Conservation (phyloP, 2,797 vertebrate species). For the Enteromius fasciolatus region DNA sequence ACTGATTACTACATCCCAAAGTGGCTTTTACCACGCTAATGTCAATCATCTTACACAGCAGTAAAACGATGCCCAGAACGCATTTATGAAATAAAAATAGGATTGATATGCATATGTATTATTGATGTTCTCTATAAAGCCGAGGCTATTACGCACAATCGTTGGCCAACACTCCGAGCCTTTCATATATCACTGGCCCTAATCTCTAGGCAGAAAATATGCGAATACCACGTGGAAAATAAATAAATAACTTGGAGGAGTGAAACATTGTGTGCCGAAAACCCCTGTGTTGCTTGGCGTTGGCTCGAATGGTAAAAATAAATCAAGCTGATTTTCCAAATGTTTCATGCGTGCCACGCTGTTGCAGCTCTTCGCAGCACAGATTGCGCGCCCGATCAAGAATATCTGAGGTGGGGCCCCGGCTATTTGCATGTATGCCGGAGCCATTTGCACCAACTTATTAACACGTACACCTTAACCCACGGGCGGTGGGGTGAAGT, state of each 20-base stretch:
- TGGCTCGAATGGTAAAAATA: conserved; percentile 82
- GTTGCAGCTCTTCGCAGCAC: conserved; percentile 83
- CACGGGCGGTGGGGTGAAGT: conserved; percentile 66
- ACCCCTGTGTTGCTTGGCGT: conserved; percentile 86
- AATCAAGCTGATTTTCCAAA: conserved; percentile 89
- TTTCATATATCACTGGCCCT: conserved; percentile 61
- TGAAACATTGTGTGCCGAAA: conserved; percentile 83
- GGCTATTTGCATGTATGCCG: conserved; percentile 67
- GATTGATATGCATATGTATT: conserved; percentile 48
- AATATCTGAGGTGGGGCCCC: conserved; percentile 78
- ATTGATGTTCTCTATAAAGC: conserved; percentile 52
- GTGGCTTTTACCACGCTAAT: conserved; percentile 32
- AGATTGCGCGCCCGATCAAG: conserved; percentile 81
- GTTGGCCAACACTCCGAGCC: conserved; percentile 52
- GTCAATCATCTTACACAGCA: conserved; percentile 31
- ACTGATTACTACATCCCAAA: conserved; percentile 29
- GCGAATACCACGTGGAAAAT: conserved; percentile 71
- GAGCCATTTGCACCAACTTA: conserved; percentile 80
- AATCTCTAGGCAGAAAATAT: conserved; percentile 70
- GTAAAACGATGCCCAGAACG: conserved; percentile 43
- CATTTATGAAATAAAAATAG: conserved; percentile 59
- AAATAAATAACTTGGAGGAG: conserved; percentile 65
- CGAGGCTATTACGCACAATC: conserved; percentile 48
- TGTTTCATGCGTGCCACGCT: conserved; percentile 80
- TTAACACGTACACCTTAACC: conserved; percentile 84